phyloP scores from a whole-genome alignment of 2,113 vertebrate genomes.

The Stigmatopora argus region DNA sequence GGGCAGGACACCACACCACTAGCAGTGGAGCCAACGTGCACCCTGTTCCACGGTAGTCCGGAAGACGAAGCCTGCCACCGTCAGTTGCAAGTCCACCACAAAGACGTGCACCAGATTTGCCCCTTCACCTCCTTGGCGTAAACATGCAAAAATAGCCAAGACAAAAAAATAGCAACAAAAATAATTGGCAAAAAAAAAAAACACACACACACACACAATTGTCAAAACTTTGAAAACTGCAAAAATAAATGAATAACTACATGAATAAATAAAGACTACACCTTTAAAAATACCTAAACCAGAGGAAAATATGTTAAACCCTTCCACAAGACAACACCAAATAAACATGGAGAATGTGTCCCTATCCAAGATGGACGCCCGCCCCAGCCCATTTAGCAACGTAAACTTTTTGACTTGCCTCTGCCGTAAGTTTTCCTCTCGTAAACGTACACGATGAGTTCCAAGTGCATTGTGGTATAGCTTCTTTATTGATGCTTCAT shows the following conservation, averaged over 20 bases:
- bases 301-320: no score
- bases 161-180: no score
- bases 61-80: not conserved
- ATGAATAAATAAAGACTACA: no score
- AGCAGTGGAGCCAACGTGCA: not conserved
- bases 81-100: not conserved
- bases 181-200: no score
- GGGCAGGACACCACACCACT: not conserved
- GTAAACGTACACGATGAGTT: not conserved
- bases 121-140: not conserved
- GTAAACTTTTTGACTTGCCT: not conserved
- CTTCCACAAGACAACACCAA: no score
- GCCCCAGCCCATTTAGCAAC: no score
- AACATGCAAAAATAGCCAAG: not conserved
- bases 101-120: not conserved
- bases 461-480: conserved; percentile 74
- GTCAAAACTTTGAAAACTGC: no score
- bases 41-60: not conserved
- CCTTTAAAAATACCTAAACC: no score
- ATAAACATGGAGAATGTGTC: no score
- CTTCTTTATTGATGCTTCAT: conserved; percentile 86
- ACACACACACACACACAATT: no score
- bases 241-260: no score
- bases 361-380: no score
- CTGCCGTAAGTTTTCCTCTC: not conserved